Percentiles rank a stretch among this genome's conserved stretches.
These are phyloP conservation scores for Acronicta alni DNA, from an alignment of 2,888 invertebrate genomes.

Conservation along the genomic window DNA sequence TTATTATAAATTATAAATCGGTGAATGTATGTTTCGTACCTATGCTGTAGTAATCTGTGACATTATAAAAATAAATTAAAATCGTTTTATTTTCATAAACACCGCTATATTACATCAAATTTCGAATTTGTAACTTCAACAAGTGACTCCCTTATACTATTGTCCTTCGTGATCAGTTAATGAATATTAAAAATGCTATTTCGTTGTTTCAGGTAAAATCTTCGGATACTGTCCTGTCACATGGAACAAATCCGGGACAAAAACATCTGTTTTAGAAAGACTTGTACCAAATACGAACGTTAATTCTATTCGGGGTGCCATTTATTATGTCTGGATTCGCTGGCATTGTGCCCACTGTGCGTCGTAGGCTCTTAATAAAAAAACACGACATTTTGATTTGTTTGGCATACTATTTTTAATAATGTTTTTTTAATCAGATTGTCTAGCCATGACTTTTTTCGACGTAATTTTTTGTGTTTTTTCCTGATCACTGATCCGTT, in stretches of 20 bases:
- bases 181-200: constrained; percentile 28
- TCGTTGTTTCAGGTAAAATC: constrained; percentile 72
- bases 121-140: no score
- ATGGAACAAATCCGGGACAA: constrained; percentile 26
- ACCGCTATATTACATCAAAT: no score
- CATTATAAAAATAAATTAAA: no score
- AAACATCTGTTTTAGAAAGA: constrained; percentile 58
- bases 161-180: not conserved
- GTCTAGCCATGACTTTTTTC: not conserved
- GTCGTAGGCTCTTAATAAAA: constrained; percentile 43
- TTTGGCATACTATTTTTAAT: not conserved
- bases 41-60: no score
- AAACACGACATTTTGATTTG: constrained; percentile 11
- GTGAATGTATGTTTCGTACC: no score
- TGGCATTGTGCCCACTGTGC: constrained; percentile 74
- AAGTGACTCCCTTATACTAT: no score
- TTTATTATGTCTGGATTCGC: constrained; percentile 72
- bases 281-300: constrained; percentile 57
- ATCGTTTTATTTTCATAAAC: no score
- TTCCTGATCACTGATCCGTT: no score
- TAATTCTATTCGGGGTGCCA: constrained; percentile 72
- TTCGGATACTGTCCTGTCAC: constrained; percentile 15
- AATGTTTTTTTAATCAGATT: not conserved
- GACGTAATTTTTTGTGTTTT: no score
- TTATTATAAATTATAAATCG: no score